These are phyloP conservation scores for Mastomys coucha DNA, from an alignment of 2,113 vertebrate species.

Conservation along the genomic window DNA sequence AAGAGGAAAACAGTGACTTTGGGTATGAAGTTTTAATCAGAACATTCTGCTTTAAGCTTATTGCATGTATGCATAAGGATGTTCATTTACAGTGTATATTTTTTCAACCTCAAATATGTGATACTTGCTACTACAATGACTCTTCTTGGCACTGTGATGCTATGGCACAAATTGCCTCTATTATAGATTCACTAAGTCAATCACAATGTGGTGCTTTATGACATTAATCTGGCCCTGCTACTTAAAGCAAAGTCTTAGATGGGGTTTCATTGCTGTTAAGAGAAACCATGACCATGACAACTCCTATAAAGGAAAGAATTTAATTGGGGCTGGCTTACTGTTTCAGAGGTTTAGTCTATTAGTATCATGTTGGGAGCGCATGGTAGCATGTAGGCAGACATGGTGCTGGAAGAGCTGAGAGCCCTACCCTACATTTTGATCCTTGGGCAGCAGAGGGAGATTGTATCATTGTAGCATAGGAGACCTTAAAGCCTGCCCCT, in stretches of 20 bases:
- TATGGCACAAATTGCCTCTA: too few relatives aligned
- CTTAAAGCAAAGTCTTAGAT: not conserved
- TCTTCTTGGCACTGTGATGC: not conserved
- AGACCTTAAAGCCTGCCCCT: not conserved
- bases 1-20: not conserved
- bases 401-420: not conserved
- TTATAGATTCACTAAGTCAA: not conserved
- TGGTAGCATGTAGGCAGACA: not conserved
- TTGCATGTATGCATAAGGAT: not conserved
- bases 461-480: not conserved
- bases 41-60: not conserved
- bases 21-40: not conserved
- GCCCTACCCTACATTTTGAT: not conserved
- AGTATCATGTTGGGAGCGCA: not conserved
- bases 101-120: not conserved
- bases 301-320: not conserved
- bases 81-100: not conserved
- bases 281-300: not conserved
- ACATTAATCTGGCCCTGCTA: not conserved
- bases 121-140: not conserved
- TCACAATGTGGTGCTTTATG: not conserved
- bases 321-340: not conserved
- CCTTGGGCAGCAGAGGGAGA: not conserved
- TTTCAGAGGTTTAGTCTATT: not conserved
- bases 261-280: not conserved